Conservation (phyloP, 2,888 invertebrate genomes). For the Cynaeus angustus region DNA sequence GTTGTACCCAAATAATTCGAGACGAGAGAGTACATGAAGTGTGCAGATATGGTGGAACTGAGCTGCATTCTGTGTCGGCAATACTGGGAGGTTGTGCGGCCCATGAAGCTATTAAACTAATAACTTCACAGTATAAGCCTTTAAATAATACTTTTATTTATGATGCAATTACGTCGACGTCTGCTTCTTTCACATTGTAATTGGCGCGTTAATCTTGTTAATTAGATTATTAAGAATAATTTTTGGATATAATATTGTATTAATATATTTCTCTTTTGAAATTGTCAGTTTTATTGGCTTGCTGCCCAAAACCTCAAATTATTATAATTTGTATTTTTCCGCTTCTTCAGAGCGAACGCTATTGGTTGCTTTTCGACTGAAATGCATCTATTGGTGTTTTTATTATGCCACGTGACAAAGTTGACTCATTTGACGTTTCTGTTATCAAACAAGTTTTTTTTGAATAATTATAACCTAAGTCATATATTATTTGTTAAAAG, state of each 20-base stretch:
- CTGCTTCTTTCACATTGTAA: conserved; percentile 87
- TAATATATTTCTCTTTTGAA: neutral
- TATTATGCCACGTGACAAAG: too few relatives aligned
- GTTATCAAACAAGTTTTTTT: neutral
- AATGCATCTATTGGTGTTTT: too few relatives aligned
- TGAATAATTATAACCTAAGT: conserved; percentile 3
- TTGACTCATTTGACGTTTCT: too few relatives aligned
- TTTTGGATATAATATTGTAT: neutral
- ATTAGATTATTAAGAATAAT: conserved; percentile 27
- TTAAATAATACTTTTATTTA: conserved; percentile 96
- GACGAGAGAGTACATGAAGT: conserved; percentile 97
- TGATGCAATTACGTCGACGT: conserved; percentile 93
- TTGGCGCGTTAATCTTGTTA: conserved; percentile 11
- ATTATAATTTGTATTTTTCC: too few relatives aligned
- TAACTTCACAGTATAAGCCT: conserved; percentile 97
- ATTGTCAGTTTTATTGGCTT: neutral
- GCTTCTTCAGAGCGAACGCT: too few relatives aligned
- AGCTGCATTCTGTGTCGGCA: conserved; percentile 95
- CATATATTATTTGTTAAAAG: conserved; percentile 7
- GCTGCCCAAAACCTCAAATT: too few relatives aligned
- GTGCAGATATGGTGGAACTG: conserved; percentile 95
- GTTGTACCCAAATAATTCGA: conserved; percentile 81
- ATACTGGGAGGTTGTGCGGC: conserved; percentile 91
- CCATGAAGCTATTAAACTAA: conserved; percentile 96
- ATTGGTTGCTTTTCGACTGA: too few relatives aligned